A percentile compares a stretch with the other conserved stretches of the same genome.
These are phyloP conservation scores for Amorpha juglandis DNA, from an alignment of 2,888 invertebrate species.

Conservation along the genomic window DNA sequence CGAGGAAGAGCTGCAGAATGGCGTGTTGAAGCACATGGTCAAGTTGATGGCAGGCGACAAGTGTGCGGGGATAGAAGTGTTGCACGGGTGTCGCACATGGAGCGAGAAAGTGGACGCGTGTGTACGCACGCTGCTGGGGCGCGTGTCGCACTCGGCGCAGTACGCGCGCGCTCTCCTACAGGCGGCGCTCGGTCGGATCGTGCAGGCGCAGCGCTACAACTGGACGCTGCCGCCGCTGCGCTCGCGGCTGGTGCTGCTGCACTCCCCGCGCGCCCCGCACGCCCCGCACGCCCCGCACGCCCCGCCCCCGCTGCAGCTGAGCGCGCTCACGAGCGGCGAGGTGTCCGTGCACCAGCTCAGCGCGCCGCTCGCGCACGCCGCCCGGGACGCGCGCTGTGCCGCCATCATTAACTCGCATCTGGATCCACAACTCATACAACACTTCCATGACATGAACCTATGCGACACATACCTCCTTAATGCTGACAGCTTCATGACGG, in stretches of 20 bases:
- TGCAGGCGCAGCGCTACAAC: conserved; percentile 38
- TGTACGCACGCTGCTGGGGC: conserved; percentile 51
- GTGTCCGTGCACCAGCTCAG: conserved; percentile 41
- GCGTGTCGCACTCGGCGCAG: conserved; percentile 57
- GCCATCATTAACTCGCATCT: conserved; percentile 51
- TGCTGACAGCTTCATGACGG: neutral
- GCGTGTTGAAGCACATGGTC: conserved; percentile 56
- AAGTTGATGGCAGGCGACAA: conserved; percentile 30
- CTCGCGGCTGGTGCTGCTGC: conserved; percentile 50
- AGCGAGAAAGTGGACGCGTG: conserved; percentile 46
- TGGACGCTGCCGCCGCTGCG: conserved; percentile 38
- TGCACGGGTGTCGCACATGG: conserved; percentile 41
- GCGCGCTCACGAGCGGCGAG: conserved; percentile 11
- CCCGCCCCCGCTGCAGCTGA: conserved; percentile 33
- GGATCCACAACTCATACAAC: conserved; percentile 39
- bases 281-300: conserved; percentile 30
- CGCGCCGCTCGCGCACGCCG: conserved; percentile 40
- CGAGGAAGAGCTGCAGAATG: conserved; percentile 53
- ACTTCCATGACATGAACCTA: conserved; percentile 46
- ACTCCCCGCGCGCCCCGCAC: conserved; percentile 36
- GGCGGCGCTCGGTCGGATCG: conserved; percentile 48
- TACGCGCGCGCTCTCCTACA: conserved; percentile 55
- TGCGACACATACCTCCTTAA: conserved; percentile 42
- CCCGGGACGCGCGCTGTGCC: conserved; percentile 47
- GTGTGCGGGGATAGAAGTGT: conserved; percentile 31